Percentiles rank a stretch among this genome's conserved stretches.
Conservation (phyloP, 2,797 vertebrate species). For the Rhynchotus rufescens region DNA sequence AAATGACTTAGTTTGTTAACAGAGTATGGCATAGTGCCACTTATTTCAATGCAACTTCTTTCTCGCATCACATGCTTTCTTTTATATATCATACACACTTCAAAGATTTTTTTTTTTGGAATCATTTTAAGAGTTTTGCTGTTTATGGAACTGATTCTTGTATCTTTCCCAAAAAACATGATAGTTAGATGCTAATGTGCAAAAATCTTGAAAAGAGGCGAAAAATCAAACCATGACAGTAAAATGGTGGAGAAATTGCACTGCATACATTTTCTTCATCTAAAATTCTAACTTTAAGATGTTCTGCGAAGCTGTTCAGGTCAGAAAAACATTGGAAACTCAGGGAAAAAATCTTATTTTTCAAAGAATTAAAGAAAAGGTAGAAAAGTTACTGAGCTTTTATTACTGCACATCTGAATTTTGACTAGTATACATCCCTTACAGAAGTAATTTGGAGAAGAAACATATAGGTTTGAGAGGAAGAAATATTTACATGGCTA, state of each 20-base stretch:
- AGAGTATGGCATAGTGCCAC: not conserved
- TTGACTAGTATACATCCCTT: not conserved
- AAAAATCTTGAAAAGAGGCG: not conserved
- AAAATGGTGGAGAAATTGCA: not conserved
- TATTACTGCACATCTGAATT: not conserved
- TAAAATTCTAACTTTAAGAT: not conserved
- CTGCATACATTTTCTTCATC: not conserved
- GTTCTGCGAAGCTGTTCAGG: not conserved
- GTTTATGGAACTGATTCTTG: not conserved
- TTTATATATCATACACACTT: not conserved
- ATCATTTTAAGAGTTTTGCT: not conserved
- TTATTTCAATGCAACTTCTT: conserved; percentile 15
- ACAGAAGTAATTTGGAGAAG: not conserved
- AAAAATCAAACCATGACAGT: not conserved
- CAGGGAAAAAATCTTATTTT: not conserved
- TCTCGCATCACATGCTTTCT: not conserved
- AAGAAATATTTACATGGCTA: conserved; percentile 17
- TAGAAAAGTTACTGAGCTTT: not conserved
- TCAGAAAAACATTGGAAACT: not conserved
- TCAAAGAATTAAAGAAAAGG: not conserved
- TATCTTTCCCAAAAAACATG: conserved; percentile 8
- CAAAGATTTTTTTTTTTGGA: not conserved
- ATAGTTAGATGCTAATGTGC: not conserved
- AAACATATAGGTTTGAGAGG: not conserved
- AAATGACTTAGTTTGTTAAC: conserved; percentile 4